Evolutionary conservation across 1,140 invertebrate genomes (phyloP).

Genomic region (Drosophila rufa): DNA sequence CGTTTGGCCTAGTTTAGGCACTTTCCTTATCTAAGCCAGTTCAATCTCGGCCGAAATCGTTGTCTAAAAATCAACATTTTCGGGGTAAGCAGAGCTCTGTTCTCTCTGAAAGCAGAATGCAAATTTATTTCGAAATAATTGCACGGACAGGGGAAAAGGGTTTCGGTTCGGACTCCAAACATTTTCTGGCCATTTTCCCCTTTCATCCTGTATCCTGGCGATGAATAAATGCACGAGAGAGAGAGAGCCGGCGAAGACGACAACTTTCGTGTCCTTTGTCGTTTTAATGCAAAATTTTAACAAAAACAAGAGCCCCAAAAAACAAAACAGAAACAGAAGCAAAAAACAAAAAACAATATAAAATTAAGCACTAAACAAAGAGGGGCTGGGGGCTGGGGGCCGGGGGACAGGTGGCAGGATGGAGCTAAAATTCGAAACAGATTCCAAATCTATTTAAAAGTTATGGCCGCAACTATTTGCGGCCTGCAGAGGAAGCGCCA

Average conservation of each 20-base stretch:
- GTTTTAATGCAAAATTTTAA: slow-evolving; percentile 1
- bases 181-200: slow-evolving; percentile 33
- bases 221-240: not conserved
- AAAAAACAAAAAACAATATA: slow-evolving; percentile 6
- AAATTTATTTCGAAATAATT: slow-evolving; percentile 53
- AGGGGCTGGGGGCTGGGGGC: no score
- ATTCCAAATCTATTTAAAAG: slow-evolving; percentile 68
- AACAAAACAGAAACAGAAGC: not conserved
- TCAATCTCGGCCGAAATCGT: slow-evolving; percentile 20
- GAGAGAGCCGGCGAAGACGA: not conserved
- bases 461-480: slow-evolving; percentile 54
- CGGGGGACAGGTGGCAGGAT: not conserved
- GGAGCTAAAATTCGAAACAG: slow-evolving; percentile 54
- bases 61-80: slow-evolving; percentile 28
- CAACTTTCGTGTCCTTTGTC: slow-evolving; percentile 18
- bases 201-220: not conserved
- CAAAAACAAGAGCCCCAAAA: not conserved
- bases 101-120: slow-evolving; percentile 22
- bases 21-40: no score
- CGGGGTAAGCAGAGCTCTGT: slow-evolving; percentile 18
- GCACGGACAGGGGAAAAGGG: not conserved
- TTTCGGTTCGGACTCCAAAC: slow-evolving; percentile 13
- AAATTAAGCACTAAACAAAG: slow-evolving; percentile 33
- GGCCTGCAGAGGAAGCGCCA: slow-evolving; percentile 21
- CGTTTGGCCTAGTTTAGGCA: not conserved